phyloP scores from a whole-genome alignment of 64 coral and sea anemone species.

The Platygyra sinensis region DNA sequence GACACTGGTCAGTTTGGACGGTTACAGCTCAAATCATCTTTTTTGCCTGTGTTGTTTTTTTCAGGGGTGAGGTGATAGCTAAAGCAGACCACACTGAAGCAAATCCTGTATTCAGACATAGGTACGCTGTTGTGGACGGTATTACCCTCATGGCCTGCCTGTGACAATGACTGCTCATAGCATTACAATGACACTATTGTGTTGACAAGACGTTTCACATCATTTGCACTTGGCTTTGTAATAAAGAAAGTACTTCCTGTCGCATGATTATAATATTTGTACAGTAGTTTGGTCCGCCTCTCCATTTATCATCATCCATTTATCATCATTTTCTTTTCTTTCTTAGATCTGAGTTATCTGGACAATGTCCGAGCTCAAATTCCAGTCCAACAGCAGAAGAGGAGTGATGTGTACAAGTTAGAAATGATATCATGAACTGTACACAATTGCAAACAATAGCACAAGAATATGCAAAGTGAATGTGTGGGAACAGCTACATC shows the following conservation, averaged over 20 bases:
- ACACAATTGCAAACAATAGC: background rate
- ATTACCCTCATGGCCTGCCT: background rate
- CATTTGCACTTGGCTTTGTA: too few relatives aligned
- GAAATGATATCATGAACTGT: background rate
- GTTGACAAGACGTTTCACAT: too few relatives aligned
- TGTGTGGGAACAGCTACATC: background rate
- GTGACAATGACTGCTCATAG: too few relatives aligned
- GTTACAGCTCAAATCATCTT: too few relatives aligned
- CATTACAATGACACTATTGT: too few relatives aligned
- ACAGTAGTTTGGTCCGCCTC: too few relatives aligned
- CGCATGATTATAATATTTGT: too few relatives aligned
- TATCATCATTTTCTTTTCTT: too few relatives aligned
- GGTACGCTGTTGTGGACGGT: constrained; percentile 46
- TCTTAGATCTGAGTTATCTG: constrained; percentile 52
- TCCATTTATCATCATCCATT: too few relatives aligned
- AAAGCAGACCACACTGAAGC: constrained; percentile 88
- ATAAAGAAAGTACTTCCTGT: too few relatives aligned
- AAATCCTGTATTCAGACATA: constrained; percentile 92
- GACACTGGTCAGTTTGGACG: too few relatives aligned
- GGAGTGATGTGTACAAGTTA: constrained; percentile 48
- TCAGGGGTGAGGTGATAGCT: constrained; percentile 88
- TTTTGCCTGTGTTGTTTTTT: background rate
- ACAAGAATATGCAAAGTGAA: background rate
- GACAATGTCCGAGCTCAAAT: constrained; percentile 52
- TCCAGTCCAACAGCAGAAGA: constrained; percentile 64